A percentile compares a stretch with the other conserved stretches of the same genome.
Evolutionary conservation across 2,888 invertebrate genomes (phyloP).

Genomic region (Mystacides longicornis): DNA sequence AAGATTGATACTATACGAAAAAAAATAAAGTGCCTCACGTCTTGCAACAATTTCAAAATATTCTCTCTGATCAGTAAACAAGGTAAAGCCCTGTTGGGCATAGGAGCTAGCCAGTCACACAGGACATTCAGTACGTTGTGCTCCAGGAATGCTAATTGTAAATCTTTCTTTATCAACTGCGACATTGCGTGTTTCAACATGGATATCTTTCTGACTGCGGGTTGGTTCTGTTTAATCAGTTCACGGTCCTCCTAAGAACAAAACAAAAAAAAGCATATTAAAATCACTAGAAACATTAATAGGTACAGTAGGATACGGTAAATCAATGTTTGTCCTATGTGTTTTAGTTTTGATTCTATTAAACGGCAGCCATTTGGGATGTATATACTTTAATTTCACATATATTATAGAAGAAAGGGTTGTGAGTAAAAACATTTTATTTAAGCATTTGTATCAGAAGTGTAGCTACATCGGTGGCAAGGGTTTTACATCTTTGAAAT

Average conservation of each 20-base stretch:
- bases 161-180: conserved; percentile 89
- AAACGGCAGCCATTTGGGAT: too few relatives aligned
- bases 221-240: conserved; percentile 72
- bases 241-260: conserved; percentile 70
- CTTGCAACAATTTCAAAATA: conserved; percentile 69
- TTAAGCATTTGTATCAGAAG: too few relatives aligned
- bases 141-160: conserved; percentile 93
- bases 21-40: conserved; percentile 46
- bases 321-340: too few relatives aligned
- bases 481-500: too few relatives aligned
- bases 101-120: conserved; percentile 97
- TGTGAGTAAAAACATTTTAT: too few relatives aligned
- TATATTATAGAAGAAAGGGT: too few relatives aligned
- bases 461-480: too few relatives aligned
- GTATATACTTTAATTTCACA: too few relatives aligned
- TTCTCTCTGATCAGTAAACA: conserved; percentile 87
- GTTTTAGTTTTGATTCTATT: too few relatives aligned
- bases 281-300: too few relatives aligned
- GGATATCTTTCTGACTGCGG: conserved; percentile 88
- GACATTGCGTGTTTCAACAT: conserved; percentile 85
- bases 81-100: conserved; percentile 95
- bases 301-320: too few relatives aligned
- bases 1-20: not conserved
- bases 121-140: conserved; percentile 86
- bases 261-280: too few relatives aligned